These are phyloP conservation scores for Cryptoblepharus egeriae DNA, from an alignment of 2,797 vertebrate species.

Conservation along the genomic window DNA sequence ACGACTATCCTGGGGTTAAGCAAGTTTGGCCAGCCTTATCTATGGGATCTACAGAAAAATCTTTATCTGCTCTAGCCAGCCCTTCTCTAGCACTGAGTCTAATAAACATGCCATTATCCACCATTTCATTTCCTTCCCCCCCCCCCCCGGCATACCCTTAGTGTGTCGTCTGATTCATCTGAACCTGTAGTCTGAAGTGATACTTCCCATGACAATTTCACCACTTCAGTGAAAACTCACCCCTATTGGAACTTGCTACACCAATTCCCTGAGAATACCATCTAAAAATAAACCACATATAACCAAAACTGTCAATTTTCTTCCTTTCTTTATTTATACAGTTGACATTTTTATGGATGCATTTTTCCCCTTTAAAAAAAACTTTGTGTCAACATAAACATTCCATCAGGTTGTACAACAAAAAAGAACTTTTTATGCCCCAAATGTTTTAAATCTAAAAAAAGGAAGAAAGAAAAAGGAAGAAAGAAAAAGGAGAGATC, in stretches of 20 bases:
- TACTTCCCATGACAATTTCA: too few relatives aligned
- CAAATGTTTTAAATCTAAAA: slow-evolving; percentile 36
- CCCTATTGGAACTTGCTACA: background rate
- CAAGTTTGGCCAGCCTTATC: too few relatives aligned
- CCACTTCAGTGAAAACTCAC: too few relatives aligned
- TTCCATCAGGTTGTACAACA: slow-evolving; percentile 44
- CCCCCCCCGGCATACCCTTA: too few relatives aligned
- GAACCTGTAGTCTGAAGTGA: too few relatives aligned
- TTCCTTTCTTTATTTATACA: slow-evolving; percentile 73
- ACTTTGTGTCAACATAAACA: slow-evolving; percentile 49
- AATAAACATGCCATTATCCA: too few relatives aligned
- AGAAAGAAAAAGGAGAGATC: background rate
- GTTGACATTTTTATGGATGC: slow-evolving; percentile 50
- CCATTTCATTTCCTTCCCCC: too few relatives aligned
- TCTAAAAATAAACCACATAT: slow-evolving; percentile 33
- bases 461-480: background rate
- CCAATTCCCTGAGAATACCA: slow-evolving; percentile 19
- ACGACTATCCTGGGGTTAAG: too few relatives aligned
- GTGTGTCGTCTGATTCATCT: too few relatives aligned
- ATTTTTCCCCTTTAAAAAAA: slow-evolving; percentile 37
- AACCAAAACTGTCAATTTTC: slow-evolving; percentile 45
- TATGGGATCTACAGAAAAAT: too few relatives aligned
- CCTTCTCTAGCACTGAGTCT: too few relatives aligned
- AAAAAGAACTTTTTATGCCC: slow-evolving; percentile 44
- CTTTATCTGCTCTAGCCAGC: too few relatives aligned